phyloP scores from a whole-genome alignment of 2,113 vertebrate species.

The Crypturellus undulatus region DNA sequence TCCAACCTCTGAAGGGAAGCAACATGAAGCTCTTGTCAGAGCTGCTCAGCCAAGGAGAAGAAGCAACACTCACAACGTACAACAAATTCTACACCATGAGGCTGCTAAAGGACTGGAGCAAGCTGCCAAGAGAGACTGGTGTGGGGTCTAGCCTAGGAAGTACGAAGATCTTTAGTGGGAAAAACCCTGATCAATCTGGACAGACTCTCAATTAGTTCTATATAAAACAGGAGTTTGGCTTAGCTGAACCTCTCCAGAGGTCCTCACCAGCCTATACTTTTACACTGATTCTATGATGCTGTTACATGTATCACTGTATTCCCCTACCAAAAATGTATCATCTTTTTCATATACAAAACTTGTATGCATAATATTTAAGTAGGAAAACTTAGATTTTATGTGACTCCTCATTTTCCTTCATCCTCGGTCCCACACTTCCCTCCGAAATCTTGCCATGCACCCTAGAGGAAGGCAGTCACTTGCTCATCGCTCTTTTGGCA shows the following conservation, averaged over 20 bases:
- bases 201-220: neutral
- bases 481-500: neutral
- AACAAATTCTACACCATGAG: neutral
- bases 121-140: neutral
- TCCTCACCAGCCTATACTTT: neutral
- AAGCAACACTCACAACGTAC: neutral
- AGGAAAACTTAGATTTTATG: neutral
- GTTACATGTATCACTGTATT: neutral
- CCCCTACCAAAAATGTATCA: neutral
- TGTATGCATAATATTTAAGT: neutral
- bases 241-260: neutral
- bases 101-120: neutral
- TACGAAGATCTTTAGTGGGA: neutral
- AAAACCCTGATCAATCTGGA: neutral
- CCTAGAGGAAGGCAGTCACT: neutral
- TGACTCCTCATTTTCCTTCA: rapidly evolving
- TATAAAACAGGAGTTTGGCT: neutral
- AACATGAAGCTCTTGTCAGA: neutral
- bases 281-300: neutral
- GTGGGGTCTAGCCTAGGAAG: neutral
- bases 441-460: neutral
- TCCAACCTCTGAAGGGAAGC: neutral
- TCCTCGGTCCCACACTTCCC: neutral
- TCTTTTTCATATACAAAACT: neutral
- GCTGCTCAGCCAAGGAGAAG: neutral